phyloP scores from a whole-genome alignment of 1,140 invertebrate species.

The Pseudomyrmex gracilis region DNA sequence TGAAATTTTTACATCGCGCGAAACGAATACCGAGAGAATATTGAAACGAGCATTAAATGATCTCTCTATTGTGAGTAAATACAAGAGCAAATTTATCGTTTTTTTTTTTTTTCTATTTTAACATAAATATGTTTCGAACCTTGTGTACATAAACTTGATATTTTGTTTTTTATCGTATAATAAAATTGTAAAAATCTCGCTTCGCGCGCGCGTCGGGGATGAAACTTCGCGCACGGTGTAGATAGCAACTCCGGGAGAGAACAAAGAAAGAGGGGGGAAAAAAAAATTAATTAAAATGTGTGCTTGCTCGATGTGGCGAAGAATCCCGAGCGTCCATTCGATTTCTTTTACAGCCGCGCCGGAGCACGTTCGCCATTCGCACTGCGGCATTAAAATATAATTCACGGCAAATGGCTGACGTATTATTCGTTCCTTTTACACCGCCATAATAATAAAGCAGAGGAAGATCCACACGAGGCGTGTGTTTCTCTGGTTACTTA shows the following conservation, averaged over 20 bases:
- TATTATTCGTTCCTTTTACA: constrained; percentile 52
- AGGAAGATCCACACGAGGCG: constrained; percentile 26
- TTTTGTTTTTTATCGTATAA: no score
- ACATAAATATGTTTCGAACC: no score
- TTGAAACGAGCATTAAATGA: no score
- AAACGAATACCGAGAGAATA: no score
- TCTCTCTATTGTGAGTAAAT: no score
- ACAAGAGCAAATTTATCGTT: no score
- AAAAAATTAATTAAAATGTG: constrained; percentile 41
- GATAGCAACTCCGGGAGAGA: no score
- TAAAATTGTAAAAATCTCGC: no score
- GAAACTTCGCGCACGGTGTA: no score
- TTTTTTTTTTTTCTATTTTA: no score
- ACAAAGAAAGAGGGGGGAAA: neutral
- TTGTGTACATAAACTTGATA: no score
- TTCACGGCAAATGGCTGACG: constrained; percentile 38
- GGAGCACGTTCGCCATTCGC: constrained; percentile 33
- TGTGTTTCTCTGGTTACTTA: neutral
- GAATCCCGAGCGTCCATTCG: constrained; percentile 12
- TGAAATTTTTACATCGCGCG: neutral
- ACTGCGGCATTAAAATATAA: constrained; percentile 52
- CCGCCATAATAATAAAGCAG: constrained; percentile 50
- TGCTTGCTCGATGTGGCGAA: constrained; percentile 1
- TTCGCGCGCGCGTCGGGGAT: no score
- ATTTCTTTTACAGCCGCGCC: constrained; percentile 41